Evolutionary conservation across 2,113 vertebrate genomes (phyloP).

Genomic region (Silurus meridionalis): DNA sequence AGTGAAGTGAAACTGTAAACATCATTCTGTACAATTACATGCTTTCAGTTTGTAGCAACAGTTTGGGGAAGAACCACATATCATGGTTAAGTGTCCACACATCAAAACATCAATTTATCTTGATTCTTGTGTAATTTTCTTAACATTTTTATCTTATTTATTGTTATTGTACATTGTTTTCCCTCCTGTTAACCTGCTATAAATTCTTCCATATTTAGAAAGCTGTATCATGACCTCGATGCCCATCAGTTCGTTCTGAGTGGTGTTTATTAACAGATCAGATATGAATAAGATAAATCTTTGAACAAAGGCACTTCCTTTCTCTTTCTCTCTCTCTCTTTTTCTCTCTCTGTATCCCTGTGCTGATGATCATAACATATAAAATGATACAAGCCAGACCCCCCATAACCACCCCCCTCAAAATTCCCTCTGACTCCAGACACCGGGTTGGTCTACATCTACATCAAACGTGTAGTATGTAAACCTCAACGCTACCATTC

Average conservation of each 20-base stretch:
- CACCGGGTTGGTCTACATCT: constrained; percentile 39
- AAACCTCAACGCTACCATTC: constrained; percentile 39
- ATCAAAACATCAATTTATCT: too few relatives aligned
- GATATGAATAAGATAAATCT: constrained; percentile 1
- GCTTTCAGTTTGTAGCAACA: too few relatives aligned
- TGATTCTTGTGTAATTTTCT: neutral
- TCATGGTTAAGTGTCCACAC: too few relatives aligned
- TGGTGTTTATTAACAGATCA: constrained; percentile 18
- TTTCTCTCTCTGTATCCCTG: neutral
- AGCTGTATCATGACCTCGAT: neutral
- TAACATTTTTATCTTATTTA: neutral
- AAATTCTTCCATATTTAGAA: constrained; percentile 7
- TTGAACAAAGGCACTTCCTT: constrained; percentile 9
- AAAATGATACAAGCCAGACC: constrained; percentile 41
- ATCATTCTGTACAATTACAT: too few relatives aligned
- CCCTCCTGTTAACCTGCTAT: neutral
- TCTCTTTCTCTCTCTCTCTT: neutral
- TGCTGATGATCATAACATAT: neutral
- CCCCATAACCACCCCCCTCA: neutral
- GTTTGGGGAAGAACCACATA: too few relatives aligned
- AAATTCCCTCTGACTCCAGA: constrained; percentile 28
- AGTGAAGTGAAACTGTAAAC: too few relatives aligned
- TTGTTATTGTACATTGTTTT: neutral
- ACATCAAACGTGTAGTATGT: constrained; percentile 44
- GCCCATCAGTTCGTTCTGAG: neutral